These are phyloP conservation scores for Nasonia oneida DNA, from an alignment of 2,888 invertebrate genomes.

Conservation along the genomic window DNA sequence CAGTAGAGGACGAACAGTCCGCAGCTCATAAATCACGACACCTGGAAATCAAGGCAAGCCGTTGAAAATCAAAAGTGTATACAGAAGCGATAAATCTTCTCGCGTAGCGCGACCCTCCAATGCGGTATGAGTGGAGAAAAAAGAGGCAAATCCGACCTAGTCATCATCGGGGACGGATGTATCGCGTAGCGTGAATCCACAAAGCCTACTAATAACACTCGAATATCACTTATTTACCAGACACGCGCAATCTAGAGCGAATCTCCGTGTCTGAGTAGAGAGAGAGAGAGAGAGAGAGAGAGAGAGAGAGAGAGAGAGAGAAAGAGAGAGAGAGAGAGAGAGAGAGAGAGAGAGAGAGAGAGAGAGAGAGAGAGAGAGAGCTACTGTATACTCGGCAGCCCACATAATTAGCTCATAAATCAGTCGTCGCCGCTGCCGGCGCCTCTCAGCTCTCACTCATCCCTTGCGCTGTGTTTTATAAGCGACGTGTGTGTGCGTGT, in stretches of 20 bases:
- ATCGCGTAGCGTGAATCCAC: slow-evolving; percentile 5
- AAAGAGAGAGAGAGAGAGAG: too few species aligned
- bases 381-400: not conserved
- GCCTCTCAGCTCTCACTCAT: not conserved
- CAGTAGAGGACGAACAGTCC: not conserved
- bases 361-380: too few species aligned
- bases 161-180: not conserved
- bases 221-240: slow-evolving; percentile 18
- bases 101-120: not conserved
- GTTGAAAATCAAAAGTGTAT: slow-evolving; percentile 41
- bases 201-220: slow-evolving; percentile 18
- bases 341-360: too few species aligned
- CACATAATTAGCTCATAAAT: slow-evolving; percentile 38
- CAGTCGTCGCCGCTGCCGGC: not conserved
- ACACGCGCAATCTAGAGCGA: slow-evolving; percentile 18
- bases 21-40: slow-evolving; percentile 31
- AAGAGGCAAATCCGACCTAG: not conserved
- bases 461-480: not conserved
- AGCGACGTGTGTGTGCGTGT: not conserved
- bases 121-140: not conserved
- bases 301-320: too few species aligned
- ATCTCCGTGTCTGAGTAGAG: not conserved
- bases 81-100: slow-evolving; percentile 13
- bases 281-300: too few species aligned
- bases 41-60: slow-evolving; percentile 13